These are phyloP conservation scores for Dasysyrphus albostriatus DNA, from an alignment of 2,888 invertebrate genomes.

Conservation along the genomic window DNA sequence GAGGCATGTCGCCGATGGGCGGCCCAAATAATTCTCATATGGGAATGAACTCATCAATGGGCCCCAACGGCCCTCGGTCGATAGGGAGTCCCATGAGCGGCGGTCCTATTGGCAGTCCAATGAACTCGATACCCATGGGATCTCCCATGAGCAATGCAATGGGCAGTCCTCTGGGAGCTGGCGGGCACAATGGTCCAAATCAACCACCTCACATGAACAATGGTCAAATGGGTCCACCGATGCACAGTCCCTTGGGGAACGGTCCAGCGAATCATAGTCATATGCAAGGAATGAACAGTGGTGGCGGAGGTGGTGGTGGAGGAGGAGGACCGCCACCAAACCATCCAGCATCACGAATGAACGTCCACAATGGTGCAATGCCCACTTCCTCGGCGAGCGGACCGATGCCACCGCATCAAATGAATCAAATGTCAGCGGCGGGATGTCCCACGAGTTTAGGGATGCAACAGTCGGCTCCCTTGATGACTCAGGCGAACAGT, in stretches of 20 bases:
- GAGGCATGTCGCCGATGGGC: conserved; percentile 88
- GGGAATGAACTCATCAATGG: conserved; percentile 85
- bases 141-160: conserved; percentile 89
- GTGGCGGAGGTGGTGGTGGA: conserved; percentile 78
- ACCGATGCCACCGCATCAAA: conserved; percentile 84
- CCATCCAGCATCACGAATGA: conserved; percentile 79
- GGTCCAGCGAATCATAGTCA: conserved; percentile 85
- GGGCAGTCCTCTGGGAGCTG: conserved; percentile 87
- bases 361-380: conserved; percentile 86
- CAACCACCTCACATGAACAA: conserved; percentile 86
- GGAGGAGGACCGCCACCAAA: conserved; percentile 73
- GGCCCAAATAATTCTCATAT: conserved; percentile 86
- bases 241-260: conserved; percentile 89
- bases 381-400: conserved; percentile 80
- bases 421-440: conserved; percentile 75
- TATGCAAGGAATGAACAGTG: conserved; percentile 84
- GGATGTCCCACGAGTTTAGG: conserved; percentile 65
- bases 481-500: conserved; percentile 77
- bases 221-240: conserved; percentile 90
- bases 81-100: conserved; percentile 90
- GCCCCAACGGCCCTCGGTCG: conserved; percentile 85
- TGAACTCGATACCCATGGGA: conserved; percentile 90
- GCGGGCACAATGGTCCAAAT: conserved; percentile 78
- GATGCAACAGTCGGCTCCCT: conserved; percentile 65
- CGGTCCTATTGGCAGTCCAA: conserved; percentile 86